Conservation (phyloP, 2,888 invertebrate species). For the Xanthia togata region DNA sequence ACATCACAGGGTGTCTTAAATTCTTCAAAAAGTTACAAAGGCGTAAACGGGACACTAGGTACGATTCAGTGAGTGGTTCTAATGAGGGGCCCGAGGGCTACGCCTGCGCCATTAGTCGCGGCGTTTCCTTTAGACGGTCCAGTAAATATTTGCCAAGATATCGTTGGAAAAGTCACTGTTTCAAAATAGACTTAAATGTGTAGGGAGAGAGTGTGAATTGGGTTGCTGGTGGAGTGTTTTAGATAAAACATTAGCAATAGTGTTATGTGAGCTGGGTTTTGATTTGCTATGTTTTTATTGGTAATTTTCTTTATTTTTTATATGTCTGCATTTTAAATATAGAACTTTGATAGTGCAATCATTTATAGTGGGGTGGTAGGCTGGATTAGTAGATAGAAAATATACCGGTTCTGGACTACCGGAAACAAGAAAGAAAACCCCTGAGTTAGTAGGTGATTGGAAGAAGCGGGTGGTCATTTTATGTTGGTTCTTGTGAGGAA, state of each 20-base stretch:
- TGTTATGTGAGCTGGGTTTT: slow-evolving; percentile 33
- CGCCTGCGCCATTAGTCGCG: slow-evolving; percentile 74
- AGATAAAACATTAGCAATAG: slow-evolving; percentile 41
- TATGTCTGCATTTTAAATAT: background rate
- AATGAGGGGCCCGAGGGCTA: slow-evolving; percentile 71
- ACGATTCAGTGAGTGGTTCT: slow-evolving; percentile 70
- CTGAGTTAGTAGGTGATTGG: too few relatives aligned
- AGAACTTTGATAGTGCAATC: too few relatives aligned
- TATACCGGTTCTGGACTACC: too few relatives aligned
- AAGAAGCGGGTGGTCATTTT: too few relatives aligned
- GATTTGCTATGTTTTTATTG: slow-evolving; percentile 17
- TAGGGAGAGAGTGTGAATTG: slow-evolving; percentile 40
- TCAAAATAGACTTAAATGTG: slow-evolving; percentile 46
- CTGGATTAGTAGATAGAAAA: too few relatives aligned
- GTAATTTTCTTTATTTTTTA: background rate
- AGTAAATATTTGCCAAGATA: slow-evolving; percentile 77
- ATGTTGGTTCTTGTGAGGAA: too few relatives aligned
- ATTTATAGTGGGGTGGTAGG: background rate
- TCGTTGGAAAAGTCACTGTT: slow-evolving; percentile 48
- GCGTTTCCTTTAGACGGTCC: slow-evolving; percentile 75
- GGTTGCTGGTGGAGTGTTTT: background rate
- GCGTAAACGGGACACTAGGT: slow-evolving; percentile 60
- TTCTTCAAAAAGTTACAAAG: slow-evolving; percentile 55
- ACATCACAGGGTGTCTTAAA: slow-evolving; percentile 44
- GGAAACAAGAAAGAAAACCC: too few relatives aligned